phyloP scores from a whole-genome alignment of 2,888 invertebrate species.

The Spodoptera exigua region DNA sequence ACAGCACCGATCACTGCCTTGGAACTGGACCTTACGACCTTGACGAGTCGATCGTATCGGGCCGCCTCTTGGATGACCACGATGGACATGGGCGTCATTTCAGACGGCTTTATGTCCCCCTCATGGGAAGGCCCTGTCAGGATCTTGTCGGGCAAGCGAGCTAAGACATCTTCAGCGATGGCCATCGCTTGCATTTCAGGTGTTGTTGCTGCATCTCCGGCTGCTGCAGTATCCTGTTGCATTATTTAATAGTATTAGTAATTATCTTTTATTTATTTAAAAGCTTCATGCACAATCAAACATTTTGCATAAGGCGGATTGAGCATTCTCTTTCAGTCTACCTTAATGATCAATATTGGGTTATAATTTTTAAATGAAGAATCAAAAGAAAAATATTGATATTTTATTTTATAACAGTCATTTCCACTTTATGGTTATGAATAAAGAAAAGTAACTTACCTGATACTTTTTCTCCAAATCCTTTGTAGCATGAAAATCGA shows the following conservation, averaged over 20 bases:
- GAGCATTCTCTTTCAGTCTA: too few relatives aligned
- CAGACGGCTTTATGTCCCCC: slow-evolving; percentile 93
- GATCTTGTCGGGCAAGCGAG: slow-evolving; percentile 92
- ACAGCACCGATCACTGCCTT: slow-evolving; percentile 95
- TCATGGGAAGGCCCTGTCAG: slow-evolving; percentile 91
- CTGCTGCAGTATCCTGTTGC: slow-evolving; percentile 90
- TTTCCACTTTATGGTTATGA: too few relatives aligned
- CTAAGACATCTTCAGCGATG: slow-evolving; percentile 94
- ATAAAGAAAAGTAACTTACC: slow-evolving; percentile 71
- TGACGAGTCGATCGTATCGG: slow-evolving; percentile 93
- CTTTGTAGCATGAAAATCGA: slow-evolving; percentile 76
- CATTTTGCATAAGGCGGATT: too few relatives aligned
- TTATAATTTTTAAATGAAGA: too few relatives aligned
- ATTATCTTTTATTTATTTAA: too few relatives aligned
- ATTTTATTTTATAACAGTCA: too few relatives aligned
- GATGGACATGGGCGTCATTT: slow-evolving; percentile 97
- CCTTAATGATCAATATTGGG: too few relatives aligned
- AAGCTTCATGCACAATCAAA: too few relatives aligned
- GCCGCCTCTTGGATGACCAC: slow-evolving; percentile 96
- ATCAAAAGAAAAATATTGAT: too few relatives aligned
- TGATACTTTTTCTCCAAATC: slow-evolving; percentile 82
- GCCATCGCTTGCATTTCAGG: slow-evolving; percentile 94
- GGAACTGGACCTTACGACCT: slow-evolving; percentile 92
- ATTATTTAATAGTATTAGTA: too few relatives aligned
- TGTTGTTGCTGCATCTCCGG: slow-evolving; percentile 90